Base-by-base conservation (phyloP, 2,113 vertebrate species). In the Motacilla alba region DNA sequence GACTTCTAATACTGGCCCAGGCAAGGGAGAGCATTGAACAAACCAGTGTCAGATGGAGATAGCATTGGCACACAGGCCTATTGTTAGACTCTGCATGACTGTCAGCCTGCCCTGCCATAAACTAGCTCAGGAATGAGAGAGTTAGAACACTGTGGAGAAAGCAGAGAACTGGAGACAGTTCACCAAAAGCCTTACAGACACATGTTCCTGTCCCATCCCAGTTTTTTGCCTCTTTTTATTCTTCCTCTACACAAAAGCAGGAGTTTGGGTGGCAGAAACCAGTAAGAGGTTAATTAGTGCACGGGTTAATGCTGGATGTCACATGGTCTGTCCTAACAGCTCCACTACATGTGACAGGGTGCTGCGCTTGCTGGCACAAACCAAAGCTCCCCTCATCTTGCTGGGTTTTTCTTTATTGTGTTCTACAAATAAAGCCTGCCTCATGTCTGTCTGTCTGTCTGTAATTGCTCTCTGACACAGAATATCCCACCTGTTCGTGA, bases 11-110 rank as follows among this genome's bases (percentile, higher is more conserved):
- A 10, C 35, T 62, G 66, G 23, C 22, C 30, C 28, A 59, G n/a
- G 4, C n/a, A 58, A 18, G 19, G 16, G 20, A 86, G 4, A 35
- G 14, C 15, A 27, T 8, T 12, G 72, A 28, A 43, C 24, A 62
- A 89, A 62, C 10, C 41, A 47, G 6, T 18, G 3, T 21, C 8
- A 60, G 15, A 33, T 22, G 6, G 47, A 78, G 23, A 18, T 3
- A 35, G 20, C 13, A 50, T 20, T 13, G 9, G 26, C 50, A 41
- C 17, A 7, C 13, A 16, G 19, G 24, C 3, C 26, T 67, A 0
- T 31, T 4, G 1, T n/a, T 67, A 22, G 13, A 39, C 35, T 21
- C 24, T 41, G 33, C 20, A n/a, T 0, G 1, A 16, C 22, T 15
- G 9, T 28, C 53, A 72, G 26, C 53, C 56, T 44, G 52, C 14